phyloP scores from a whole-genome alignment of 2,113 vertebrate genomes.

The Rhabdomys dilectus region DNA sequence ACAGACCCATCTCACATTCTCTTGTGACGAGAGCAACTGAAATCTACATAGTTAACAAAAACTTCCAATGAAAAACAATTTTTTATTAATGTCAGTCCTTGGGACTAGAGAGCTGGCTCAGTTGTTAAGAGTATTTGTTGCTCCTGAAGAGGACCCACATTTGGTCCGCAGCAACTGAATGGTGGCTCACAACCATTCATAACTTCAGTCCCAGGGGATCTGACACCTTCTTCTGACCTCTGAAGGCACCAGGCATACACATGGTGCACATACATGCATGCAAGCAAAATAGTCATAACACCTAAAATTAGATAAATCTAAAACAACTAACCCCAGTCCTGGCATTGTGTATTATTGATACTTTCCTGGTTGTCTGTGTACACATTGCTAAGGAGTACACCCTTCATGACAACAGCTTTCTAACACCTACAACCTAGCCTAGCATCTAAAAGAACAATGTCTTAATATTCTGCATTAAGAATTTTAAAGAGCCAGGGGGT shows the following conservation, averaged over 20 bases:
- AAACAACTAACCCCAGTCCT: background rate
- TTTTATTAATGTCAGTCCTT: background rate
- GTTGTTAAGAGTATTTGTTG: background rate
- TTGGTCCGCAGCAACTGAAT: background rate
- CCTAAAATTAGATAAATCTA: background rate
- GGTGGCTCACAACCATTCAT: background rate
- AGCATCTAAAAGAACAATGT: constrained; percentile 18
- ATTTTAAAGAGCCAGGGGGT: constrained; percentile 1
- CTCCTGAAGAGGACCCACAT: background rate
- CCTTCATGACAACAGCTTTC: background rate
- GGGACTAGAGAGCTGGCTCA: background rate
- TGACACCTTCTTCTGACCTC: background rate
- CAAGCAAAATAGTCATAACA: background rate
- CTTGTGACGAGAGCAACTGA: background rate
- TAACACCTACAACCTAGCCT: background rate
- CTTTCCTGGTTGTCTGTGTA: background rate
- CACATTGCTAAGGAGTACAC: background rate
- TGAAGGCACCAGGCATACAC: no score
- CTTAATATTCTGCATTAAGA: background rate
- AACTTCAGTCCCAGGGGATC: background rate
- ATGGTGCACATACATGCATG: background rate
- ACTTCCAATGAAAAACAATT: background rate
- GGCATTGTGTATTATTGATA: no score
- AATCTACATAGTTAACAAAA: background rate
- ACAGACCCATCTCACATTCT: no score